phyloP scores from a whole-genome alignment of 2,888 invertebrate genomes.

The Escarpia spicata region DNA sequence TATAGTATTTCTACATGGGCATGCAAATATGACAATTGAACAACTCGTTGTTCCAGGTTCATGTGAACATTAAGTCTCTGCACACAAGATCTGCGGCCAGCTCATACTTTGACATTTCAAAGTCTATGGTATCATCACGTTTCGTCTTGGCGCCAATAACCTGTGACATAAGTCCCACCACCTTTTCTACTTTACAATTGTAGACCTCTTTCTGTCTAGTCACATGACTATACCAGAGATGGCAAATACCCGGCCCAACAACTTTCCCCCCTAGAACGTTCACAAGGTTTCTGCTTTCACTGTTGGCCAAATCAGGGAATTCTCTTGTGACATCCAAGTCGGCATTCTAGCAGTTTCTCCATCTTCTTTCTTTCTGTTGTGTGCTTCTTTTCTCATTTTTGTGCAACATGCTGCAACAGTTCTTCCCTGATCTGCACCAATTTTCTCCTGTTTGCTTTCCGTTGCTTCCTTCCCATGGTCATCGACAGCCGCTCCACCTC shows the following conservation, averaged over 20 bases:
- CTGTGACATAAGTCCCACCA: too few relatives aligned
- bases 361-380: constrained; percentile 33
- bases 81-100: too few relatives aligned
- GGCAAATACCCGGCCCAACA: constrained; percentile 33
- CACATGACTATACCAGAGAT: constrained; percentile 27
- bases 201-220: not conserved
- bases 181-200: too few relatives aligned
- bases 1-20: too few relatives aligned
- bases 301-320: constrained; percentile 27
- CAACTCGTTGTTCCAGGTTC: too few relatives aligned
- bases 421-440: not conserved
- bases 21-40: too few relatives aligned
- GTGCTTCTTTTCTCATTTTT: not conserved
- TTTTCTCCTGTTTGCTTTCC: not conserved
- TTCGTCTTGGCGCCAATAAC: too few relatives aligned
- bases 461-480: not conserved
- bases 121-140: too few relatives aligned
- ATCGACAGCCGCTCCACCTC: too few relatives aligned
- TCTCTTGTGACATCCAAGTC: not conserved
- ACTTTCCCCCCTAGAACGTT: constrained; percentile 31
- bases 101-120: too few relatives aligned
- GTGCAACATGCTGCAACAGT: not conserved
- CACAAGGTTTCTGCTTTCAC: not conserved
- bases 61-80: too few relatives aligned
- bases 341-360: not conserved